Evolutionary conservation across 2,888 invertebrate species (phyloP).

Genomic region (Allolobophora icterica): DNA sequence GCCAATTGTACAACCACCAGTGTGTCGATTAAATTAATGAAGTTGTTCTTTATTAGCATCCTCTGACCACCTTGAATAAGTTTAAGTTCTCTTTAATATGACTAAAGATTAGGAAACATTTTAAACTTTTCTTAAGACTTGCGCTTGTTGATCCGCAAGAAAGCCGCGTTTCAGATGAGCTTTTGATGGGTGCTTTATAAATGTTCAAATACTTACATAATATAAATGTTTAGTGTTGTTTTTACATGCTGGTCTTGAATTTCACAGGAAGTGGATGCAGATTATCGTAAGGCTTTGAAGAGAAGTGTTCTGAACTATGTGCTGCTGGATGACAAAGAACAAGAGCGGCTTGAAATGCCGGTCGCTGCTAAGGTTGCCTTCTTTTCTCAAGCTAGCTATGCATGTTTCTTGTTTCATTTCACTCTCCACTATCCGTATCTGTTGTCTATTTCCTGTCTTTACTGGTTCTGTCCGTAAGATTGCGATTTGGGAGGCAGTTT

Average conservation of each 20-base stretch:
- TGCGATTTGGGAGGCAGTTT: background rate
- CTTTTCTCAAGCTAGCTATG: background rate
- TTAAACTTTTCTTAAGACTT: no score
- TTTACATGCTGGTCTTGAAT: background rate
- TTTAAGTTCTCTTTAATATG: background rate
- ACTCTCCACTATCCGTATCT: background rate
- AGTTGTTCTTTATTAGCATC: background rate
- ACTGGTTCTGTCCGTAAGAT: background rate
- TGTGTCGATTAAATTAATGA: background rate
- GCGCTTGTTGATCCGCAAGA: no score
- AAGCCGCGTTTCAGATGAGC: no score
- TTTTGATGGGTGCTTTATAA: no score
- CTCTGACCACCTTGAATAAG: background rate
- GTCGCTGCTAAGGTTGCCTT: constrained; percentile 56
- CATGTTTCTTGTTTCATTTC: background rate
- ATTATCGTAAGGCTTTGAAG: constrained; percentile 72
- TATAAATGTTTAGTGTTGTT: background rate
- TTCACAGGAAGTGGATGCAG: constrained; percentile 70
- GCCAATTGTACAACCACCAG: background rate
- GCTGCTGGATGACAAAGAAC: constrained; percentile 74
- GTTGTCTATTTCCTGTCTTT: background rate
- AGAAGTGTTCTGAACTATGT: constrained; percentile 75
- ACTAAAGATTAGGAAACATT: no score
- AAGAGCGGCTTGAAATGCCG: constrained; percentile 69
- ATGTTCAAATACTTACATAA: no score